Conservation (phyloP, 2,113 vertebrate genomes). For the Microcebus murinus region DNA sequence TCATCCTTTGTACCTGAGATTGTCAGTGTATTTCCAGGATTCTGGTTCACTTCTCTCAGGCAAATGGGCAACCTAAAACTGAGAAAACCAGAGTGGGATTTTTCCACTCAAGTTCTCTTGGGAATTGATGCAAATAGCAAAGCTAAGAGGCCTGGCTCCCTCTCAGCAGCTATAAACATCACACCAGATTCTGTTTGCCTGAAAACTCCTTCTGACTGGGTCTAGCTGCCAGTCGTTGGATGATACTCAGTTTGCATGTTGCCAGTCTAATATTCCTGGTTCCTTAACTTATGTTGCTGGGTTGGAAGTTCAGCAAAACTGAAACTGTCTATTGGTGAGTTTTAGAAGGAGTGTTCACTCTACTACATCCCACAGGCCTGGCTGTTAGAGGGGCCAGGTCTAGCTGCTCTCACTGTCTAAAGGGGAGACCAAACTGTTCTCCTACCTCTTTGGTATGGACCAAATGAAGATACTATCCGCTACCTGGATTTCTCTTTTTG, state of each 20-base stretch:
- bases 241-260: not conserved
- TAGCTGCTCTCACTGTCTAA: not conserved
- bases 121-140: not conserved
- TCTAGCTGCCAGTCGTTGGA: slow-evolving; percentile 21
- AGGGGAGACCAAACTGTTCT: not conserved
- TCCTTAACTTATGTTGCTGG: not conserved
- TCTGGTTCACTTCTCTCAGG: too few relatives aligned
- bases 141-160: slow-evolving; percentile 23
- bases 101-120: slow-evolving; percentile 2
- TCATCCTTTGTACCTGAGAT: too few relatives aligned
- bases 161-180: slow-evolving; percentile 12
- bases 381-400: not conserved
- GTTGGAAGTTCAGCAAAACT: not conserved
- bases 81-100: too few relatives aligned
- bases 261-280: not conserved
- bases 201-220: slow-evolving; percentile 49
- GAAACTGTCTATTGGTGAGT: not conserved
- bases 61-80: too few relatives aligned
- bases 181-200: slow-evolving; percentile 68
- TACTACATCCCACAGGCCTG: not conserved
- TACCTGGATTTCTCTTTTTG: not conserved
- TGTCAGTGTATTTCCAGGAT: too few relatives aligned
- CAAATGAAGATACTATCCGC: not conserved
- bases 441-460: not conserved
- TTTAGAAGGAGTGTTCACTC: not conserved